Base-by-base conservation (phyloP, 2,113 vertebrate species). In the Pachypanchax playfairii region DNA sequence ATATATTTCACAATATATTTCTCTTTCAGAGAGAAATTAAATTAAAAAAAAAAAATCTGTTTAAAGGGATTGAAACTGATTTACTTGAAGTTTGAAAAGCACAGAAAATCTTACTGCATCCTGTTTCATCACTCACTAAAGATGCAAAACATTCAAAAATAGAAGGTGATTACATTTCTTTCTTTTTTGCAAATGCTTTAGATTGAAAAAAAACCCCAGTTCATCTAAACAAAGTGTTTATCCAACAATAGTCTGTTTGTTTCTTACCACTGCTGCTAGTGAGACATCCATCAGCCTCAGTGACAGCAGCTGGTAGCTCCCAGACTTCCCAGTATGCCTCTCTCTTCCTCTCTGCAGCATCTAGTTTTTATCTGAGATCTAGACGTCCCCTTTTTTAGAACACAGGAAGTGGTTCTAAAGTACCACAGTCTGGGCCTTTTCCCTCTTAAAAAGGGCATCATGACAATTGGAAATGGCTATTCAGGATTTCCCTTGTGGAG, bases 401-500 rank as follows among this genome's bases (percentile, higher is more conserved):
- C 59, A 55, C 46, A 76, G 76, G 79, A 80, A 71, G 56, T 38
- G 72, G 51, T 49, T 46, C 82, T 73, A 75, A 75, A 67, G 56
- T 70, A 46, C 51, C 66, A 9, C 29, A 21, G 24, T 65, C 62
- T 36, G 43, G 51, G 15, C 56, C 31, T 13, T 41, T 35, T 55
- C 60, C 60, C 75, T 75, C 18, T 39, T 70, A 75, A 86, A 80
- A 82, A 71, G 83, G 85, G 58, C 77, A 78, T 82, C 58, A 55
- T 65, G 51, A 80, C 57, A 73, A 82, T 68, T 75, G 73, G 52
- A 75, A 73, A 59, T 24, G 60, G 50, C 81, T 86, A 84, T 87
- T 87, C 48, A 62, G 67, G 70, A 65, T 71, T 85, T 82, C 79
- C 77, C 81, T 70, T 76, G 83, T 76, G 75, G 58, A 28, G 64